Base-by-base conservation (phyloP, 2,113 vertebrate species). In the Barbus barbus region DNA sequence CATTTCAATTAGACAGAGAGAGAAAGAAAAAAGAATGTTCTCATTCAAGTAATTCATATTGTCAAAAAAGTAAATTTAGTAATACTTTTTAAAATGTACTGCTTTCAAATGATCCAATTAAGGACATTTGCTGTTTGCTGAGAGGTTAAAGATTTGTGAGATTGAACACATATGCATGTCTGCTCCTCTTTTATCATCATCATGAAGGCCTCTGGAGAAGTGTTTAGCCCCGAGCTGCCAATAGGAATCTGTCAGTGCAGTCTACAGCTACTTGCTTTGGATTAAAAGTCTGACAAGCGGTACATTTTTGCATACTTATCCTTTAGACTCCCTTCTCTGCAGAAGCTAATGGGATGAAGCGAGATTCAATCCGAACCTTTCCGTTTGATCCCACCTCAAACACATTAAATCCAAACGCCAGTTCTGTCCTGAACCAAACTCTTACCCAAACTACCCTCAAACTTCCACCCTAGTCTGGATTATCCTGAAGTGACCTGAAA, bases 331-430 rank as follows among this genome's bases (percentile, higher is more conserved):
- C 56, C 36, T 26, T 73, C 38, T 78, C 51, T 6, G n/a, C 77
- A 20, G 77, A 78, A 78, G 36, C 22, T 24, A 36, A 60, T 5
- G 28, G 44, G 41, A 75, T 60, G 20, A 60, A 78, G 76, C 3
- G 8, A 38, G 56, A 78, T 78, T 38, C 33, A 61, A 41, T 60
- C 22, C 22, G 9, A 28, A 44, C 16, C 76, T 61, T 61, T 18
- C 7, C 33, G 22, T 78, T 78, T 78, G 76, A 78, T 78, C 56
- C 13, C 2, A 58, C 76, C 22, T 61, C n/a, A 78, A 41, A 78
- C 33, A 41, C n/a, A 41, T 41, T 24, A 24, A 24, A 58, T 58
- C 53, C 53, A 58, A n/a, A 58, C 3, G 22, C 53, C 53, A 20
- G 13, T 20, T 46, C 38, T 72, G 69, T 73, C 36, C 56, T 61